Evolutionary conservation across 2,888 invertebrate species (phyloP), one percentile per base, ranked within the genome.

Genomic region (Idaea dimidiata): DNA sequence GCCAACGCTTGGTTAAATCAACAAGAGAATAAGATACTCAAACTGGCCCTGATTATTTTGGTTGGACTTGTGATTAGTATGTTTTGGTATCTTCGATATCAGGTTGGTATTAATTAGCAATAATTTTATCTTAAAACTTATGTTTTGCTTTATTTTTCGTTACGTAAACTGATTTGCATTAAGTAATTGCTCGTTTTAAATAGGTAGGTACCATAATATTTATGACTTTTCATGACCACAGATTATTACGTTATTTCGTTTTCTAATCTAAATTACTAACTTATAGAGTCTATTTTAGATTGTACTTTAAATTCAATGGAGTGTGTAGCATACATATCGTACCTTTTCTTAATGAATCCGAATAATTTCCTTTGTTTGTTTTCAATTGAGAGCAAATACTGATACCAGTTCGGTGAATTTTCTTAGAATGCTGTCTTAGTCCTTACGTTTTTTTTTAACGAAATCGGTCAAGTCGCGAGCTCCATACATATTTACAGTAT

Each of bases 81-180:
- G 94, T 95, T 95, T 80, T 96, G 95, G 95, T 96, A 96, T 80
- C 93, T 96, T 55, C 94, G 95, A 77, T 94, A 94, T 83, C 95
- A 96, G 88, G 95, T 43, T 43, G 43, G 43, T 14, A 43, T 43
- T 24, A 24, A 24, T 24, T 24, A 24, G 24, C 24, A 24, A 24
- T 24, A 24, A 24, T 24, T 1, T 24, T 24, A 24, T 24, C 24
- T 1, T 24, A 3, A 24, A 43, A 14, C 14, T 43, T 43, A 43
- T 43, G 43, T 43, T 43, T 43, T 8, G 43, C 43, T 43, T 43
- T 3, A 14, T 43, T 43, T 43, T 0, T 43, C 14, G 43, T 43
- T 24, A 24, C 43, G 43, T 43, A 43, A 43, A 43, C 43, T 64
- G 67, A 61, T 59, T 55, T 54, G 31, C 59, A 18, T 57, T 54